These are phyloP conservation scores for Brachionus koreanus DNA, from an alignment of 1,140 invertebrate species.

Conservation along the genomic window DNA sequence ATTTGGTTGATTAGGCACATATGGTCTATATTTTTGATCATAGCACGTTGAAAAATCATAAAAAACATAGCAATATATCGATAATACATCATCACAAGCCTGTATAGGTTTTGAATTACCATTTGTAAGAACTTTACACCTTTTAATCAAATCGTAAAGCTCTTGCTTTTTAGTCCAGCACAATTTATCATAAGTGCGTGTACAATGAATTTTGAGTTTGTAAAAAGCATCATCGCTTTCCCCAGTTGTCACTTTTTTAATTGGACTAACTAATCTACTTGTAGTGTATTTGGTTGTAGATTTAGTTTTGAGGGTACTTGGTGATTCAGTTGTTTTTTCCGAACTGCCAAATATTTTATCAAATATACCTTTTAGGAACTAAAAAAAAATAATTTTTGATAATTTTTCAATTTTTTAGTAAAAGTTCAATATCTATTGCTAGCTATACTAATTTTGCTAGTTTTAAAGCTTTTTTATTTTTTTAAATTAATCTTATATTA, in stretches of 20 bases:
- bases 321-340: not conserved
- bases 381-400: not conserved
- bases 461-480: too few relatives aligned
- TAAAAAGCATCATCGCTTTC: conserved; percentile 12
- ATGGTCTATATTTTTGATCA: not conserved
- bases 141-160: not conserved
- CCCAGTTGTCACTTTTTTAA: not conserved
- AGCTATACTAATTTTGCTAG: too few relatives aligned
- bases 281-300: not conserved
- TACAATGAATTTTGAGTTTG: conserved; percentile 22
- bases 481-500: not conserved
- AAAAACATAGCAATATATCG: conserved; percentile 40
- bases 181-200: not conserved
- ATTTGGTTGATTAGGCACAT: not conserved
- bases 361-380: conserved; percentile 11
- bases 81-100: conserved; percentile 10
- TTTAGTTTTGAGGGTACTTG: not conserved
- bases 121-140: not conserved
- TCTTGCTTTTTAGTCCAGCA: not conserved
- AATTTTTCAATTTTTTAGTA: too few relatives aligned
- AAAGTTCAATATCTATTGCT: too few relatives aligned
- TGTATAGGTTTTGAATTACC: not conserved
- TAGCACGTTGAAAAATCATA: not conserved
- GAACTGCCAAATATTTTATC: not conserved
- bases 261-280: not conserved